Base-by-base conservation (phyloP, 2,113 vertebrate species). In the Aegithalos caudatus region DNA sequence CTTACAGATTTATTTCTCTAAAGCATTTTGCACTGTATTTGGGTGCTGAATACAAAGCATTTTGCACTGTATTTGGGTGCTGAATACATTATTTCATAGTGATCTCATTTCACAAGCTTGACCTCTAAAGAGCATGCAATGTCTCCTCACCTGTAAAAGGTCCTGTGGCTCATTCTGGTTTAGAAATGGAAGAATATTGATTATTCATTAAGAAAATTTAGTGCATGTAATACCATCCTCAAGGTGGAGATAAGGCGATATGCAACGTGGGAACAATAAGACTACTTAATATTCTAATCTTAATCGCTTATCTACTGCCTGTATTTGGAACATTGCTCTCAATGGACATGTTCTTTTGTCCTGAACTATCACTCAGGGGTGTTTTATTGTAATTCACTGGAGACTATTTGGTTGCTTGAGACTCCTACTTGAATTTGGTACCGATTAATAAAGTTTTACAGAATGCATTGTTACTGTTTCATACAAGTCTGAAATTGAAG, bases 401-500 rank as follows among this genome's bases (percentile, higher is more conserved):
- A 65, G 53, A 72, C 6, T 45, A 38, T 89, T 85, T 65, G 14
- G 20, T 90, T 76, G 45, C 28, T 76, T 70, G 65, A 56, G 29
- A 79, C 45, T 71, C 62, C 20, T 51, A 31, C 38, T 88, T 92
- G 67, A 85, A 87, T 94, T 94, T 66, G 70, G n/a, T 81, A 79
- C 48, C 87, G 66, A 87, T 95, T 65, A 74, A 60, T 84, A 62
- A 95, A 92, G 35, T 67, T 48, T 89, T 78, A 74, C 73, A 69
- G 50, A 78, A 74, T 85, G 19, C 42, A 70, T 88, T 96, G 71
- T 54, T 85, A 67, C 90, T 95, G 37, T 66, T 93, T 76, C 58
- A 90, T 90, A 54, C 51, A 88, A 90, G 14, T 89, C 92, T 88
- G 66, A 96, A 96, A 85, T 2, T 66, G n/a, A 93, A 95, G 77